Evolutionary conservation across 92 coral and sea anemone species (phyloP).

Genomic region (Desmophyllum pertusum): DNA sequence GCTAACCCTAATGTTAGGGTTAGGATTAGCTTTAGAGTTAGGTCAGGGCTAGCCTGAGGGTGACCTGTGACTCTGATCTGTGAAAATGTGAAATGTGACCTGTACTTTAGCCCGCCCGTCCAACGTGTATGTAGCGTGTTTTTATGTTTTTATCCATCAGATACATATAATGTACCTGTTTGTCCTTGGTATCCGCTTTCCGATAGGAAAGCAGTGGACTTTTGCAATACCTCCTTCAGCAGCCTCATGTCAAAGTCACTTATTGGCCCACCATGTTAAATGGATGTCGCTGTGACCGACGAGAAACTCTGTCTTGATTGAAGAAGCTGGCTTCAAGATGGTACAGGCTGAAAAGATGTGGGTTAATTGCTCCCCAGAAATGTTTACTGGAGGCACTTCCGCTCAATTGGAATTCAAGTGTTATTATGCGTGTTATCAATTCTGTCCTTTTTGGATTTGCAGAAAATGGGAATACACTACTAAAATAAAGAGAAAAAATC

Average conservation of each 20-base stretch:
- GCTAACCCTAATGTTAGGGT: too few species aligned
- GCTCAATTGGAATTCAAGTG: neutral
- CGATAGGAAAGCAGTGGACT: conserved; percentile 24
- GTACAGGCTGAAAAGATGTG: conserved; percentile 4
- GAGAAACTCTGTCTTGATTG: conserved; percentile 15
- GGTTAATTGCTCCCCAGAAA: neutral
- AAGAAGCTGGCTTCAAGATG: conserved; percentile 26
- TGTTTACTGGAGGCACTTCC: neutral
- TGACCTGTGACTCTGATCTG: too few species aligned
- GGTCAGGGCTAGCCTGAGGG: too few species aligned
- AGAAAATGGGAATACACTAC: conserved; percentile 17
- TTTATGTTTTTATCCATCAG: too few species aligned
- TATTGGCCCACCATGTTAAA: conserved; percentile 38
- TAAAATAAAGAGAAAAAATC: neutral
- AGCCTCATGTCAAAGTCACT: conserved; percentile 12
- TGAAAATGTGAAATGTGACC: too few species aligned
- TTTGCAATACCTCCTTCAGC: conserved; percentile 10
- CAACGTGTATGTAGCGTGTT: too few species aligned
- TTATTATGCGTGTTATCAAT: neutral
- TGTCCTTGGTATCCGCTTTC: too few species aligned
- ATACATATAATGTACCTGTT: too few species aligned
- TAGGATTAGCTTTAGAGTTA: too few species aligned
- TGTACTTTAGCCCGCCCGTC: too few species aligned
- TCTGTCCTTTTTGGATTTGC: conserved; percentile 22
- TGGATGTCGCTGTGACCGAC: conserved; percentile 40